Base-by-base conservation (phyloP, 1,140 invertebrate species). In the Drosophila ananassae region DNA sequence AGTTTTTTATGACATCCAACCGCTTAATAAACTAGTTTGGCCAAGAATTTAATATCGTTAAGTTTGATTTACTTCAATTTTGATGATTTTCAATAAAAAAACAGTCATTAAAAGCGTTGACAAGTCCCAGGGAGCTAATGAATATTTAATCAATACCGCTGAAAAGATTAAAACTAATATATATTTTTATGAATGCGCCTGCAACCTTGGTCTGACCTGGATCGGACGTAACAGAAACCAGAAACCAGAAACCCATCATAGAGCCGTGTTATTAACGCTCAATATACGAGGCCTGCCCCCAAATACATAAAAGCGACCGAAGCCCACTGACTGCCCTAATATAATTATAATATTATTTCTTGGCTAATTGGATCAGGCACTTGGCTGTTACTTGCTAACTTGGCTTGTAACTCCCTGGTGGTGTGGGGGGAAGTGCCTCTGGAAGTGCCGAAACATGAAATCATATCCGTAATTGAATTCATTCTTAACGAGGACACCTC, bases 391-490 rank as follows among this genome's bases (percentile, higher is more conserved):
- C 39, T 50, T 32, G 25, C 10, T 39, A 12, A 30, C 58, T 28
- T 57, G 17, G 13, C 41, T 6, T 2, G 7, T 2, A 8, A 13
- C 13, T 6, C 13, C 13, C n/a, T 53, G 73, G 64, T 55, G 61
- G 46, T 59, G 48, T n/a, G 55, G 25, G 48, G 47, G 30, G 46
- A 37, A 59, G 41, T 51, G 55, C 56, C 58, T 62, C 34, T 48
- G 30, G 52, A 85, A 81, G 82, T 87, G 82, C 82, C 82, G 82
- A 85, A 85, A 87, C 82, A 87, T 82, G 78, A 89, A 89, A 81
- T 85, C 79, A 85, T 85, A 69, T 50, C 44, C 32, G 37, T 71
- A 85, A 78, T 76, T 76, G 84, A 82, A 85, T 84, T 81, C 63
- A 59, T 56, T 85, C 76, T 68, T 69, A 77, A 74, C 77, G 59